Base-by-base conservation (phyloP, 2,888 invertebrate genomes). In the Parochlus steinenii region DNA sequence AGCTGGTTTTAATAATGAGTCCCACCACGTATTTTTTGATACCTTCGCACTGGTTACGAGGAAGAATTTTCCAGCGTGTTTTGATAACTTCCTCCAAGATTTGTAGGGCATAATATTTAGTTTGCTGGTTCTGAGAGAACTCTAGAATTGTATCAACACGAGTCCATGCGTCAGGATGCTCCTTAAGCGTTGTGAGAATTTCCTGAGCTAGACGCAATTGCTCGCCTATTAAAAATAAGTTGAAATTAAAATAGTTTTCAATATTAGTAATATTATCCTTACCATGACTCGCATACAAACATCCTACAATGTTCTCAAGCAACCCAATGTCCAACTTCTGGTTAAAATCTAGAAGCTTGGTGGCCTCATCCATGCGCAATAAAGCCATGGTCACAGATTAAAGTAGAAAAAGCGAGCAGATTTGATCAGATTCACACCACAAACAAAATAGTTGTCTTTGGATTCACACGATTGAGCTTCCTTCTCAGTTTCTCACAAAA, bases 21-120 rank as follows among this genome's bases (percentile, higher is more conserved):
- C 89, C 87, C 48, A 99, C 97, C 50, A 99, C 97, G 62, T 97
- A 98, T 53, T 93, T 95, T 58, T 98, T 98, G 48, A 99, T 99
- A 44, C 97, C 95, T 65, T 98, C 97, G 63, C 98, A 95, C 56
- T 98, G 98, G 61, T 92, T 89, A 57, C 92, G 69, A 24, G 98
- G 97, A 50, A 99, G 64, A 42, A 92, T 89, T 76, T 97, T 97
- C 98, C 98, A 98, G 55, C 89, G 69, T 14, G 95, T 93, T 64
- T 95, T 93, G 51, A 98, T 97, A 6, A 97, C 92, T 69, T 90
- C 90, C 63, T 99, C 98, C 51, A 99, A 66, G 55, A 99, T 98
- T 71, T 99, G 98, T 50, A 99, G 67, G 28, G 95, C 98, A 65
- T 92, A 99, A 60, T 93, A 99, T 67, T 99, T 99, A 39, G 98